phyloP scores from a whole-genome alignment of 2,113 vertebrate species.

The Oriolus oriolus region DNA sequence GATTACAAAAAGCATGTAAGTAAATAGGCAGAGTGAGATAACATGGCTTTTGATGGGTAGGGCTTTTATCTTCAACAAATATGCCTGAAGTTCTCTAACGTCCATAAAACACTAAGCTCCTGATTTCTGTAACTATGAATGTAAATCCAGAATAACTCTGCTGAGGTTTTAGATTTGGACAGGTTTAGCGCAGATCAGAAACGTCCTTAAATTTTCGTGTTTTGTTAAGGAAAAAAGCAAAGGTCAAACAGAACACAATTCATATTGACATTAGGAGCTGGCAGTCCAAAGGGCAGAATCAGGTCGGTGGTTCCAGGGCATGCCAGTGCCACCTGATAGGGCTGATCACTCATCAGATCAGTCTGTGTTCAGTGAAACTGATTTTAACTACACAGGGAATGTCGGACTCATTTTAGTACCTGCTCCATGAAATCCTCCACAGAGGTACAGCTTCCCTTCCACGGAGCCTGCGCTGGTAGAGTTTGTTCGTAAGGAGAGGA shows the following conservation, averaged over 20 bases:
- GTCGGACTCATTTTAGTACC: slow-evolving; percentile 69
- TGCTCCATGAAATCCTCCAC: slow-evolving; percentile 93
- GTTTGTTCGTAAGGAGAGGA: slow-evolving; percentile 85
- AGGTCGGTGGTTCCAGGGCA: not conserved
- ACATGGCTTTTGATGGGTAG: not conserved
- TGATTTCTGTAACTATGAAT: not conserved
- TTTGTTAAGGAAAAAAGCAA: not conserved
- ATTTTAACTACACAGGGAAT: not conserved
- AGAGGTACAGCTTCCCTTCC: slow-evolving; percentile 91
- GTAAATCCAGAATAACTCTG: not conserved
- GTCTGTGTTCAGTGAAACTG: not conserved
- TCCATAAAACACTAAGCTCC: not conserved
- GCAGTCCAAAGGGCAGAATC: not conserved
- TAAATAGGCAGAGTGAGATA: not conserved
- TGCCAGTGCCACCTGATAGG: not conserved
- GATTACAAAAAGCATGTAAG: not conserved
- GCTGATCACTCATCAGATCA: not conserved
- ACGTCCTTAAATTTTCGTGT: not conserved
- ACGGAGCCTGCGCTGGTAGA: slow-evolving; percentile 82
- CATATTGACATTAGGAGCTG: slow-evolving; percentile 3
- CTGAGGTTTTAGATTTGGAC: not conserved
- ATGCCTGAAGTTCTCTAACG: not conserved
- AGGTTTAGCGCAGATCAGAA: not conserved
- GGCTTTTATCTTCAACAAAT: not conserved
- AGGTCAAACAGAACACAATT: not conserved